A percentile compares a stretch with the other conserved stretches of the same genome.
These are phyloP conservation scores for Platichthys flesus DNA, from an alignment of 2,113 vertebrate genomes.

Conservation along the genomic window DNA sequence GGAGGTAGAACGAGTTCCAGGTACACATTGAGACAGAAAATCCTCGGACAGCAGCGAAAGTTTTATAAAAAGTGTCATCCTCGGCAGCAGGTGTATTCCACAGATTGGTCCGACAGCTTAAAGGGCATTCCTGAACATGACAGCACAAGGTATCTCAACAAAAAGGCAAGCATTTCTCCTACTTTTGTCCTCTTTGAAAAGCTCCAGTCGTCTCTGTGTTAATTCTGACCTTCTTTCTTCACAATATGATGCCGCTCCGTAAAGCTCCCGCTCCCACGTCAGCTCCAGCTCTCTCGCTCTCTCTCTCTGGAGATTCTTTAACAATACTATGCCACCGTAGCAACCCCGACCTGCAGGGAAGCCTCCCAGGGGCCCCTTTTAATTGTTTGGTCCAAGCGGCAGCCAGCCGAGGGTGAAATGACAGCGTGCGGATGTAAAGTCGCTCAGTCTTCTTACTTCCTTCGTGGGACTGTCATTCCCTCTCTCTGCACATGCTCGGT, in stretches of 20 bases:
- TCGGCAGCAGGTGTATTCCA: constrained; percentile 42
- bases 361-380: constrained; percentile 65
- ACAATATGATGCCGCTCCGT: constrained; percentile 26
- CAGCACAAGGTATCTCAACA: constrained; percentile 64
- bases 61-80: constrained; percentile 52
- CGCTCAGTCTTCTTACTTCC: constrained; percentile 51
- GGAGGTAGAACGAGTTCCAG: constrained; percentile 52
- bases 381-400: constrained; percentile 63
- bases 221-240: constrained; percentile 57
- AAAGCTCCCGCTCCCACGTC: constrained; percentile 60
- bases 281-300: constrained; percentile 39
- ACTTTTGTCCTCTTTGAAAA: constrained; percentile 26
- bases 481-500: constrained; percentile 45
- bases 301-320: constrained; percentile 77
- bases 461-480: constrained; percentile 33
- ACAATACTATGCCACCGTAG: constrained; percentile 80
- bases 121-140: constrained; percentile 53
- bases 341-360: constrained; percentile 72
- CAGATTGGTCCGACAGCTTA: constrained; percentile 38
- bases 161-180: constrained; percentile 40
- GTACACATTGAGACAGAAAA: constrained; percentile 49
- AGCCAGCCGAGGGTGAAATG: constrained; percentile 51
- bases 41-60: constrained; percentile 4
- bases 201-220: constrained; percentile 10
- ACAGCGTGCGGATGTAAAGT: constrained; percentile 32